Conservation (phyloP, 2,113 vertebrate genomes). For the Eubucco bourcierii region DNA sequence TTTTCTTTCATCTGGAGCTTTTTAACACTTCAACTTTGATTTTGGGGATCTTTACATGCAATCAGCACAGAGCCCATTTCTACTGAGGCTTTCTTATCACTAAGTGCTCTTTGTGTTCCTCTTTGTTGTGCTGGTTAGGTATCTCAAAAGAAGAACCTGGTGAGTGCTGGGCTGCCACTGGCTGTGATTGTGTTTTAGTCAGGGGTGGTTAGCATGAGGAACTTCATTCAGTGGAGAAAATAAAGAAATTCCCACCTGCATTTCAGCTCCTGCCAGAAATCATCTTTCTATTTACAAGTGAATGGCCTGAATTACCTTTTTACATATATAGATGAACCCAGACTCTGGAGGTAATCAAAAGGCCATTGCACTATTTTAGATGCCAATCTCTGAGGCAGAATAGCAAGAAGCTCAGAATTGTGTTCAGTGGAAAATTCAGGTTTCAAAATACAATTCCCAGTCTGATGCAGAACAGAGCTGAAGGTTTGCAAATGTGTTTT, state of each 20-base stretch:
- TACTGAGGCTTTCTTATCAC: neutral
- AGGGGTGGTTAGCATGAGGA: neutral
- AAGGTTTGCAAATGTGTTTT: neutral
- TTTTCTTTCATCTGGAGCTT: neutral
- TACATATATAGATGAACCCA: neutral
- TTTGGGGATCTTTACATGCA: neutral
- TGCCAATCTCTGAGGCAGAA: neutral
- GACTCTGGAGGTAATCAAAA: neutral
- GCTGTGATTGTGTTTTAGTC: neutral
- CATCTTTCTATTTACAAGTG: slow-evolving; percentile 1
- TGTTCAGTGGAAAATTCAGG: neutral
- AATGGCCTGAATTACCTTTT: slow-evolving; percentile 2
- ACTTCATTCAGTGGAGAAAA: neutral
- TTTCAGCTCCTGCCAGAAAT: slow-evolving; percentile 7
- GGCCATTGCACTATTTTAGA: neutral
- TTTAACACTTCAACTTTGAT: neutral
- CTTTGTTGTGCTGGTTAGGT: neutral
- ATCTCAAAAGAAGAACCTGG: neutral
- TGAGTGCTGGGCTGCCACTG: neutral
- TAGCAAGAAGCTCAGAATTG: neutral
- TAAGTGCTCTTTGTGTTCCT: neutral
- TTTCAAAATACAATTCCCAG: neutral
- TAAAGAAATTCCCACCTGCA: slow-evolving; percentile 35
- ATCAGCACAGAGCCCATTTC: neutral
- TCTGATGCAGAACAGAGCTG: neutral